Percentiles rank a stretch among this genome's conserved stretches.
These are phyloP conservation scores for Megaceryle alcyon DNA, from an alignment of 2,797 vertebrate species.

Conservation along the genomic window DNA sequence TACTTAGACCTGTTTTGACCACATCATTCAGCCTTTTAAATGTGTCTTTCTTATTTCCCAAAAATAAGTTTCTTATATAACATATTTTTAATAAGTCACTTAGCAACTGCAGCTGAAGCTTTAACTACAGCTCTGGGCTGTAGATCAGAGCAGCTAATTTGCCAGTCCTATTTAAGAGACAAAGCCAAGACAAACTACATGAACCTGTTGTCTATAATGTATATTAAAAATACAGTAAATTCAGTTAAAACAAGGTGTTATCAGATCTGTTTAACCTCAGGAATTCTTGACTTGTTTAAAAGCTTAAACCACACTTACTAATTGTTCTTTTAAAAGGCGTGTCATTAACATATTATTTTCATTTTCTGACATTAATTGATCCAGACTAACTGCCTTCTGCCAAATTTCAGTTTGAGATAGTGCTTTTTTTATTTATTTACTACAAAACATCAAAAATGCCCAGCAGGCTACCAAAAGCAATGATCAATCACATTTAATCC, in stretches of 20 bases:
- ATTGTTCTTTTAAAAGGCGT: slow-evolving; percentile 10
- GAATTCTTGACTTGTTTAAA: background rate
- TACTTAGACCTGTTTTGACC: background rate
- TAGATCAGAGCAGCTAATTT: background rate
- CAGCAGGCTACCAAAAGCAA: background rate
- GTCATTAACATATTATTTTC: background rate
- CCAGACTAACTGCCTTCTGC: slow-evolving; percentile 37
- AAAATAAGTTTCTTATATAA: background rate
- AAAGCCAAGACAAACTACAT: background rate
- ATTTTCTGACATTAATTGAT: slow-evolving; percentile 31
- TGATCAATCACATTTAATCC: slow-evolving; percentile 1
- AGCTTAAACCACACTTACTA: background rate
- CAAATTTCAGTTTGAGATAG: slow-evolving; percentile 16
- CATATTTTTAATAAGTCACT: background rate
- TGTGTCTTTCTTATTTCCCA: background rate
- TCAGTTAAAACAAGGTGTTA: background rate
- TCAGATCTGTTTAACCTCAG: background rate
- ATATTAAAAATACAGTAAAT: background rate
- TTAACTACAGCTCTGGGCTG: background rate
- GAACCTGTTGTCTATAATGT: background rate
- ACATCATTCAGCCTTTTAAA: background rate
- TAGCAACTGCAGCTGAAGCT: background rate
- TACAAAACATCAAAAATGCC: slow-evolving; percentile 18
- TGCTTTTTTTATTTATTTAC: slow-evolving; percentile 38
- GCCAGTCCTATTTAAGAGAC: background rate